Evolutionary conservation across 2,113 vertebrate species (phyloP), one percentile per base, ranked within the genome.

Genomic region (Oryzias celebensis): DNA sequence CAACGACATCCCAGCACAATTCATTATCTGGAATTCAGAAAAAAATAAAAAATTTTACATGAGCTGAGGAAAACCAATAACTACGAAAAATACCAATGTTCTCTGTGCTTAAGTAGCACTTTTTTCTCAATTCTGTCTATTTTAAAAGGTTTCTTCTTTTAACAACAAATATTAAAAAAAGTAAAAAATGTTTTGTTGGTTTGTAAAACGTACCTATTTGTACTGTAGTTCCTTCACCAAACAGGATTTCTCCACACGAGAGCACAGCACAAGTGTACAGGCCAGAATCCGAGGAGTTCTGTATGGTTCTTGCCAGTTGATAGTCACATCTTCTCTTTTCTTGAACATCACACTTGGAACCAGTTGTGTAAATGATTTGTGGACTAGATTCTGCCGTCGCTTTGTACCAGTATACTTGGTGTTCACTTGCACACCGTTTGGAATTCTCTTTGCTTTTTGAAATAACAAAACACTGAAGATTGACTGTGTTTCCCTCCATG

Each of bases 251-350:
- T 62, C 83, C 83, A 77, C 83, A 83, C 31, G 57, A 31, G 1
- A 6, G 72, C 43, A 85, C 62, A 0, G 83, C 86, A 62, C 85
- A 88, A 68, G 85, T 81, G 61, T 87, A 89, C 10, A 20, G 84
- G 13, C 73, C 86, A 59, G 58, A 17, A 45, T 86, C 77, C 15
- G 46, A 65, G 17, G 57, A 42, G 45, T 49, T 24, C 4, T 49
- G 8, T 4, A 75, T 65, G 6, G 65, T 64, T 67, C 64, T 86
- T 44, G 71, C 61, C 43, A 90, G 53, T 52, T 15, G 71, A 62
- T 78, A 83, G 46, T 46, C 24, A 65, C 83, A 88, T 18, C 2
- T 77, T 36, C 48, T 61, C 48, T 22, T 4, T 17, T 24, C 36
- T 8, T 52, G n/a, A 18, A 44, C 20, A 7, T 58, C 7, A 36